Base-by-base conservation (phyloP, 2,113 vertebrate genomes). In the Anolis carolinensis region DNA sequence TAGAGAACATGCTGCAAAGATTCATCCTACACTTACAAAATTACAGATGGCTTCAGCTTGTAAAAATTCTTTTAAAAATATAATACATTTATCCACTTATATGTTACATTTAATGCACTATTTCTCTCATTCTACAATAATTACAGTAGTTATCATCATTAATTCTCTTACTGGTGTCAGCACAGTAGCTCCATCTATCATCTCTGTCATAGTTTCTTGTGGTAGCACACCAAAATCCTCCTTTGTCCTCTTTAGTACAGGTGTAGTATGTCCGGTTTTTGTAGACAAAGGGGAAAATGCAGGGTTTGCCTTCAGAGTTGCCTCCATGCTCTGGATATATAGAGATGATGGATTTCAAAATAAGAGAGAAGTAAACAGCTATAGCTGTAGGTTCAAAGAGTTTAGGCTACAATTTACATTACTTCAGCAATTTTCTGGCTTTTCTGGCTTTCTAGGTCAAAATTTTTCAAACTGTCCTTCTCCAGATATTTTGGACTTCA, bases 221-320 rank as follows among this genome's bases (percentile, higher is more conserved):
- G 52, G 85, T 86, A 2, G 85, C 70, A 81, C 85, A 86, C 85
- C 85, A 86, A 52, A 84, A 76, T 59, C 25, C 27, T 32, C 34
- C 77, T 25, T 50, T 75, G 21, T 55, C 23, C 82, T 85, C 82
- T 30, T 84, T 34, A 1, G 78, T 81, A 48, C 87, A 88, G 21
- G 82, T 84, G 20, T 81, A 88, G 36, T 74, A 84, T 20, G 48
- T 70, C 20, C 30, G 82, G 18, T 88, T 70, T 30, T 84, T 84
- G 71, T 88, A 85, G 16, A 68, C 8, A 16, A 88, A 88, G 20
- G 87, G 87, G 76, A 88, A 88, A 55, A 70, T 20, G 9, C 87
- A 88, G 7, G 87, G 63, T 7, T 76, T 62, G 20, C 82, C 87
- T 25, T 63, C 70, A 1, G 87, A 85, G 48, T 74, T 88, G 18